These are phyloP conservation scores for Stenurella melanura DNA, from an alignment of 2,888 invertebrate species.

Conservation along the genomic window DNA sequence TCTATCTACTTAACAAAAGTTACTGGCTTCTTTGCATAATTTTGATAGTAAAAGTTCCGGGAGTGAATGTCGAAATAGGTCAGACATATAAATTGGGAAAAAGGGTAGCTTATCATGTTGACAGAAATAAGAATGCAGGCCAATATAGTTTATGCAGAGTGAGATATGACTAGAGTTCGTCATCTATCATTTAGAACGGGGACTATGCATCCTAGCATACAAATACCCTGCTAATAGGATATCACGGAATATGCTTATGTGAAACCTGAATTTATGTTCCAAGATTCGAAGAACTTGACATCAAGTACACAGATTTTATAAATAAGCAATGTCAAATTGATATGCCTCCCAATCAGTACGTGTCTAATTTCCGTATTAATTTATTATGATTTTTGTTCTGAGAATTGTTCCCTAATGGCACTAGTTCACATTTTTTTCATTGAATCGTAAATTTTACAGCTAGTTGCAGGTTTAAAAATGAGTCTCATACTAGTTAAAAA, in stretches of 20 bases:
- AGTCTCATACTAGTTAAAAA: too few species aligned
- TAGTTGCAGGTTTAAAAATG: too few species aligned
- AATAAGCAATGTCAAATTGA: background rate
- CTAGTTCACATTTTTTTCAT: too few species aligned
- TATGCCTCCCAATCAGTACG: background rate
- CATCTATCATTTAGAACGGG: constrained; percentile 60
- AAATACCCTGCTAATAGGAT: constrained; percentile 39
- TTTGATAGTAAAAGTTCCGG: background rate
- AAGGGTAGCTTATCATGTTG: constrained; percentile 58
- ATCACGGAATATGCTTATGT: constrained; percentile 23
- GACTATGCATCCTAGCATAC: constrained; percentile 48
- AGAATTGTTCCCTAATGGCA: too few species aligned
- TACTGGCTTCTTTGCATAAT: background rate
- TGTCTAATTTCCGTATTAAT: background rate
- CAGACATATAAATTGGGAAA: constrained; percentile 25
- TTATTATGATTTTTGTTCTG: background rate
- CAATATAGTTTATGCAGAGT: constrained; percentile 58
- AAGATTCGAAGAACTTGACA: constrained; percentile 7
- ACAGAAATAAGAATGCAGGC: constrained; percentile 64
- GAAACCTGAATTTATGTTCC: constrained; percentile 27
- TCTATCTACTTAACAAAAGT: background rate
- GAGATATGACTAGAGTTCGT: constrained; percentile 61
- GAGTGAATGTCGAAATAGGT: background rate
- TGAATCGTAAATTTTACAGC: too few species aligned
- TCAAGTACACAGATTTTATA: constrained; percentile 3